Evolutionary conservation across 30 jellyfish, hydroid and myxozoan species (phyloP), one percentile per base, ranked within the genome.

Genomic region (Aurelia sp.): DNA sequence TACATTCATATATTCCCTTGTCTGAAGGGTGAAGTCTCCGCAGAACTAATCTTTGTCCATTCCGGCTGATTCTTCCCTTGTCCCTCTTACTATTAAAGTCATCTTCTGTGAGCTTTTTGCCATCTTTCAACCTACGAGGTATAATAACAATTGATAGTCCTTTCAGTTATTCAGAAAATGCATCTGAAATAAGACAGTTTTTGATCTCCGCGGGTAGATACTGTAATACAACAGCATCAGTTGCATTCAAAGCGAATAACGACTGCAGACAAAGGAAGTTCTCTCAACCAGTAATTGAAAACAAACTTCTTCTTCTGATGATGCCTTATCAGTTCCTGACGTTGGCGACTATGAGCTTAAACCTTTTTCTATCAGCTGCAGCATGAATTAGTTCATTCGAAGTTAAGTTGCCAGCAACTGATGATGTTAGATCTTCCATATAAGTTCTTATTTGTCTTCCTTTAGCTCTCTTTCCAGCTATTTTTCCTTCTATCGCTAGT

Each of bases 381-480:
- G n/a, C n/a, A n/a, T n/a, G n/a, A n/a, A n/a, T n/a, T n/a, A 65
- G 76, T 19, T 21, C 50, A 65, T 65, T 65, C 16, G 50, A 65
- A 65, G 76, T 65, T 13, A 62, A 10, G 24, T 62, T 6, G 72
- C 72, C 72, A 65, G 7, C 48, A 21, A 65, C 76, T 6, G 7
- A 21, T 65, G 76, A 18, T 65, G 76, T 21, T 19, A 21, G 11
- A 13, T 30, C 76, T 65, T 65, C 76, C 76, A 20, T 65, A 65
- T 65, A 65, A 65, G 76, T 21, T 21, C 27, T 65, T 65, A 51
- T 65, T 21, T 65, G 48, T 65, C 76, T 65, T 51, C 41, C 35
- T 65, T 21, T 21, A 13, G 76, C 76, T 65, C 50, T 65, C 47
- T 65, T 65, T 65, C 76, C 76, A 65, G 48, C 76, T 65, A 65